Percentiles rank a stretch among this genome's conserved stretches.
phyloP scores from a whole-genome alignment of 2,113 vertebrate genomes.

The Nipponia nippon region DNA sequence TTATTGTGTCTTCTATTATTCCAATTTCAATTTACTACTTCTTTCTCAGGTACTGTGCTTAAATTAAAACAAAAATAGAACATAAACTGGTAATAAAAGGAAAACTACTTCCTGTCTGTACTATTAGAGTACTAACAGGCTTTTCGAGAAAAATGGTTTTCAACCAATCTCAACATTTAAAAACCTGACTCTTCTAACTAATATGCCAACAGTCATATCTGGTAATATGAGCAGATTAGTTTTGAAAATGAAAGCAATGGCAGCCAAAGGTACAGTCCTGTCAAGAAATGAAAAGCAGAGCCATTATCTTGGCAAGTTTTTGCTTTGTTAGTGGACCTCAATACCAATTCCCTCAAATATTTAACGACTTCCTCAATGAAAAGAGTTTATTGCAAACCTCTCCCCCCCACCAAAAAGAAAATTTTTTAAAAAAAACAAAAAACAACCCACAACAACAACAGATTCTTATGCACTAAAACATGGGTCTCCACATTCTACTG shows the following conservation, averaged over 20 bases:
- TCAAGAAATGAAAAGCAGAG: background rate
- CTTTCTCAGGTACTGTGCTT: background rate
- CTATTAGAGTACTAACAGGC: background rate
- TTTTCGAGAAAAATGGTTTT: background rate
- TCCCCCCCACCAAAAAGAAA: rapidly evolving
- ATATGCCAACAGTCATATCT: background rate
- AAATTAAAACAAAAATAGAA: background rate
- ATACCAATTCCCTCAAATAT: background rate
- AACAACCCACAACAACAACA: background rate
- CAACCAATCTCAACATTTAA: background rate
- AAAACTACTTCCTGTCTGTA: background rate
- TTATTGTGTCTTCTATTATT: background rate
- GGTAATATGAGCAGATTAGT: background rate
- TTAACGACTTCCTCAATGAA: background rate
- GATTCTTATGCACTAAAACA: background rate
- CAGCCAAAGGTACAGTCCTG: background rate
- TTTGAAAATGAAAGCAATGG: background rate
- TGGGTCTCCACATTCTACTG: background rate
- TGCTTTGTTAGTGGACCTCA: background rate
- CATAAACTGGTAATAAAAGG: background rate
- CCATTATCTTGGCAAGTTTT: background rate
- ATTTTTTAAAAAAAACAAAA: background rate
- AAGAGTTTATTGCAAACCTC: background rate
- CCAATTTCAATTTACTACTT: background rate
- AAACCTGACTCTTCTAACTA: background rate